These are phyloP conservation scores for Progne subis DNA, from an alignment of 2,113 vertebrate species.

Conservation along the genomic window DNA sequence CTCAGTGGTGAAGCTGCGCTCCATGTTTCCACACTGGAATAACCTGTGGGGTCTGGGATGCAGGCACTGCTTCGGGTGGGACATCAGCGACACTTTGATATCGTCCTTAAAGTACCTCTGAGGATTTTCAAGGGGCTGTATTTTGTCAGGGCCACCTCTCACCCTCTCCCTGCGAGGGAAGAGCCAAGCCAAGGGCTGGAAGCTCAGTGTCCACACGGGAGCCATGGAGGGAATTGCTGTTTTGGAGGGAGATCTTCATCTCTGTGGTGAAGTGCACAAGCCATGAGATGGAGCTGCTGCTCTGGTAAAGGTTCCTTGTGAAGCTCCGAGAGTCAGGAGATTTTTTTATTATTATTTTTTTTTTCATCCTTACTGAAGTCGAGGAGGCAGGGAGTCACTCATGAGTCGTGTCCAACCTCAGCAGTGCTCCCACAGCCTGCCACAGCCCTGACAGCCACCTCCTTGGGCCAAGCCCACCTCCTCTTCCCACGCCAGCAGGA, in stretches of 20 bases:
- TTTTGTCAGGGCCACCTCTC: background rate
- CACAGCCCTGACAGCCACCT: slow-evolving; percentile 31
- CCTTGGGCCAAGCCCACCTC: slow-evolving; percentile 18
- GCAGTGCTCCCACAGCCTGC: background rate
- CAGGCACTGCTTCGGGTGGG: fast-evolving
- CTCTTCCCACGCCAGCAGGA: background rate
- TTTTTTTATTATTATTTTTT: background rate
- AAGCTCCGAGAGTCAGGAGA: background rate
- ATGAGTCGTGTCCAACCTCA: background rate
- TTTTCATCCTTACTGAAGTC: background rate
- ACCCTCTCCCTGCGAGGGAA: background rate
- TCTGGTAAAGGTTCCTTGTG: slow-evolving; percentile 14
- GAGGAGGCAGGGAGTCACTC: background rate
- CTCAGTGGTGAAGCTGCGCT: background rate
- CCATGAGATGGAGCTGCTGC: slow-evolving; percentile 62
- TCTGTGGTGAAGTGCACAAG: slow-evolving; percentile 23
- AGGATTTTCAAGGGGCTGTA: background rate
- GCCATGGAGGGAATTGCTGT: background rate
- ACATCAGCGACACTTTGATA: fast-evolving
- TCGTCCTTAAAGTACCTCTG: background rate
- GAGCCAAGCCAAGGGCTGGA: background rate
- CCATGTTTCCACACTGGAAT: background rate
- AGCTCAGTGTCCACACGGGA: fast-evolving
- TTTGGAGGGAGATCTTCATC: background rate
- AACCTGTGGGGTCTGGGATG: background rate